A percentile compares a stretch with the other conserved stretches of the same genome.
phyloP scores from a whole-genome alignment of 1,140 invertebrate species.

The Chironomus tepperi region DNA sequence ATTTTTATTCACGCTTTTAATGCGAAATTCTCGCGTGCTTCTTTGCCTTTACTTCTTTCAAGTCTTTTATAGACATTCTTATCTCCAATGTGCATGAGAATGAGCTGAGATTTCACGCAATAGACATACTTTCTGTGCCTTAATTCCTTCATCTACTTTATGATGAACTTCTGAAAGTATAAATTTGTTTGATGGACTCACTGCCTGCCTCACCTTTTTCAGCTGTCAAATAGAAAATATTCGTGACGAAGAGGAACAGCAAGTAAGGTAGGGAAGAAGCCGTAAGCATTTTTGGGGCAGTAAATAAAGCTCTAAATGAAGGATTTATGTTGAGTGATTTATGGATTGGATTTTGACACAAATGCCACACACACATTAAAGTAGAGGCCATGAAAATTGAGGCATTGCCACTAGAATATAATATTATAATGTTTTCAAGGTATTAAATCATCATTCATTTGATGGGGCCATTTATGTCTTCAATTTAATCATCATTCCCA shows the following conservation, averaged over 20 bases:
- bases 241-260: not conserved
- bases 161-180: too few relatives aligned
- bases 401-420: not conserved
- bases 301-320: not conserved
- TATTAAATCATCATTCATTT: not conserved
- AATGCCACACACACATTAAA: not conserved
- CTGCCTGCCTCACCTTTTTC: not conserved
- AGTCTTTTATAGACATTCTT: too few relatives aligned
- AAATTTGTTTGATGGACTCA: too few relatives aligned
- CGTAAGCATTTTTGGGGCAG: not conserved
- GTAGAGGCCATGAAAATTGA: too few relatives aligned
- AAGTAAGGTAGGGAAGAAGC: too few relatives aligned
- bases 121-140: too few relatives aligned
- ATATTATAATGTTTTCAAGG: not conserved
- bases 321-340: slow-evolving; percentile 8
- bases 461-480: not conserved
- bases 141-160: too few relatives aligned
- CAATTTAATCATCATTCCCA: not conserved
- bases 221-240: not conserved
- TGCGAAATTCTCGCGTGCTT: too few relatives aligned
- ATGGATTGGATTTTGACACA: slow-evolving; percentile 12
- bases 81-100: too few relatives aligned
- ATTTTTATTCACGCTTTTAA: too few relatives aligned
- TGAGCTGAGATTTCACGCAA: too few relatives aligned
- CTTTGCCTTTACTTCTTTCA: too few relatives aligned